Conservation (phyloP, 2,113 vertebrate genomes). For the Stegastes partitus region DNA sequence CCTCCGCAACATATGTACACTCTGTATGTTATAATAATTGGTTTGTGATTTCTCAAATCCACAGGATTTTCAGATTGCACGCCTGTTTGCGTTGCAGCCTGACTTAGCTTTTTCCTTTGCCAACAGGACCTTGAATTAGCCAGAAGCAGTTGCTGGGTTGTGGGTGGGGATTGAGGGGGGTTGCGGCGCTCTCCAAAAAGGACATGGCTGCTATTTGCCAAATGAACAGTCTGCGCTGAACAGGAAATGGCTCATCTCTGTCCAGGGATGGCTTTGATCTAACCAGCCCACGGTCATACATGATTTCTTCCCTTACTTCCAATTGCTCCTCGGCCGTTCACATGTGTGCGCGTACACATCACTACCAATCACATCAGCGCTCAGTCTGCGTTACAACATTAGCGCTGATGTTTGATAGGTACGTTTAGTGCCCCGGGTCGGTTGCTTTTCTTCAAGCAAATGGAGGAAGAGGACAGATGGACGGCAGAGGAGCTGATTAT, state of each 20-base stretch:
- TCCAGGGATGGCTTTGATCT: slow-evolving; percentile 71
- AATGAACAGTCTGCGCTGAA: slow-evolving; percentile 57
- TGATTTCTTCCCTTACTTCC: slow-evolving; percentile 64
- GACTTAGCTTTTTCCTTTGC: slow-evolving; percentile 39
- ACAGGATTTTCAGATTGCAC: slow-evolving; percentile 15
- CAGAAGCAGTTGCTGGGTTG: slow-evolving; percentile 18
- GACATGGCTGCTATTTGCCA: slow-evolving; percentile 58
- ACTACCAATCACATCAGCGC: slow-evolving; percentile 57
- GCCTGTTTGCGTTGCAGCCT: slow-evolving; percentile 10
- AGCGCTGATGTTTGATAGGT: slow-evolving; percentile 30
- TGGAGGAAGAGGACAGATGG: background rate
- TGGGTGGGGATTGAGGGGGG: slow-evolving; percentile 1
- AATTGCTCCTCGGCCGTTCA: slow-evolving; percentile 58
- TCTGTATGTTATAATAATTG: slow-evolving; percentile 6
- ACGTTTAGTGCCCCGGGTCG: slow-evolving; percentile 7
- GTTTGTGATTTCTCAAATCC: slow-evolving; percentile 12
- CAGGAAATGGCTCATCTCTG: slow-evolving; percentile 75
- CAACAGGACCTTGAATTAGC: slow-evolving; percentile 50
- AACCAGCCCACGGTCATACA: slow-evolving; percentile 40
- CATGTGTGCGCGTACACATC: slow-evolving; percentile 66
- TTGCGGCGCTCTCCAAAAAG: slow-evolving; percentile 5
- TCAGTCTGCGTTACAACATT: slow-evolving; percentile 21
- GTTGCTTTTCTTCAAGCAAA: background rate
- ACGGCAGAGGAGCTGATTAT: background rate
- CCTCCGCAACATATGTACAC: background rate